Evolutionary conservation across 2,113 vertebrate species (phyloP), one percentile per base, ranked within the genome.

Genomic region (Corythaixoides concolor): DNA sequence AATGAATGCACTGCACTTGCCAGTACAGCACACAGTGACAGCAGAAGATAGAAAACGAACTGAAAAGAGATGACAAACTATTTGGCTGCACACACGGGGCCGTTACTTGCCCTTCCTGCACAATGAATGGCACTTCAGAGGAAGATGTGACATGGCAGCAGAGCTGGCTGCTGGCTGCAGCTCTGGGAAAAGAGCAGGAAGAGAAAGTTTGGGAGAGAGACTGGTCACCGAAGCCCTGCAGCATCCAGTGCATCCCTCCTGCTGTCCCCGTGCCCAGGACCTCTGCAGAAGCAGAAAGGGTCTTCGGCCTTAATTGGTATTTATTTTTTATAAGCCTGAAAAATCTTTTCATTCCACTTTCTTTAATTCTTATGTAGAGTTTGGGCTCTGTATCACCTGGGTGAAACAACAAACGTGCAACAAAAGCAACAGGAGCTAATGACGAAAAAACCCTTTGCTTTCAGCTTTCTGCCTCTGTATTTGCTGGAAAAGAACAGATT

Each of bases 401-500:
- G 30, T 33, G 35, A 47, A 69, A n/a, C 24, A 75, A 33, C 68
- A 14, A 68, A 41, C 2, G 5, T 6, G 8, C 30, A 60, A 63
- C 14, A 69, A 45, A 84, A 90, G 75, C 45, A 28, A 28, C 62
- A 52, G 37, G 75, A 90, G 9, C 6, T 90, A 56, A 86, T 8
- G 33, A n/a, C 28, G 59, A 93, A 69, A 93, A 90, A 64, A 35
- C 6, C 28, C 62, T 81, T 64, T 64, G 24, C 35, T 72, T 90
- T 27, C 79, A 85, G 43, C 70, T 76, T 96, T 67, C 37, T 70
- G 60, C 53, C 35, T 77, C 49, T 43, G 63, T 50, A 47, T 81
- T 78, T 89, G 73, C 68, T 91, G 89, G 62, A 84, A 95, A 95
- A 78, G 7, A 86, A 37, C 68, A 90, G 43, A 81, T 92, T 68